phyloP scores from a whole-genome alignment of 2,888 invertebrate species.

The Apomyelois bistriatella region DNA sequence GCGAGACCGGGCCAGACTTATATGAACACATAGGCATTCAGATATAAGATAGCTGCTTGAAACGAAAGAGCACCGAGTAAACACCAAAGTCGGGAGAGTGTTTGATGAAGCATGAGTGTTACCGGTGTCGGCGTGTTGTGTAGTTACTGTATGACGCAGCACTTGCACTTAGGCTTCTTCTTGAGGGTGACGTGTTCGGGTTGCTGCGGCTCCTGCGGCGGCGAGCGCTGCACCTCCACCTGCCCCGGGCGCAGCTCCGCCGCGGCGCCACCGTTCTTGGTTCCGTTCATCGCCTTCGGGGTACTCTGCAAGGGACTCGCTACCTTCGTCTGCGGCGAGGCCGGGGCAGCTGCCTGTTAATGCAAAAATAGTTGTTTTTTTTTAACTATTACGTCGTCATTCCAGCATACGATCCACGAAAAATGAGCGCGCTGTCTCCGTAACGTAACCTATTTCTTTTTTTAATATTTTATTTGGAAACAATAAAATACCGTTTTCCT shows the following conservation, averaged over 20 bases:
- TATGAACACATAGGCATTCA: constrained; percentile 37
- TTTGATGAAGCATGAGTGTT: constrained; percentile 46
- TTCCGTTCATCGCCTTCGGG: constrained; percentile 68
- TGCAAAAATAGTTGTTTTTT: not conserved
- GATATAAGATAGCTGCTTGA: constrained; percentile 22
- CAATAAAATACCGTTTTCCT: no score
- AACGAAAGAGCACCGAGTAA: constrained; percentile 67
- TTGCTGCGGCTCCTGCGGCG: constrained; percentile 88
- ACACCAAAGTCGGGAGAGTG: constrained; percentile 43
- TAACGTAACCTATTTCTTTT: no score
- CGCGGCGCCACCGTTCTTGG: constrained; percentile 67
- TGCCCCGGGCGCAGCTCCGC: constrained; percentile 67
- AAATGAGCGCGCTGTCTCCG: no score
- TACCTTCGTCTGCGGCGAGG: constrained; percentile 63
- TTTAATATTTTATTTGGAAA: no score
- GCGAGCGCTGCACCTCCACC: constrained; percentile 86
- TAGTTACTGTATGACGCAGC: constrained; percentile 93
- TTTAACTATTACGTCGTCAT: no score
- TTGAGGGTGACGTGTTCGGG: constrained; percentile 95
- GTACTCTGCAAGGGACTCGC: constrained; percentile 54
- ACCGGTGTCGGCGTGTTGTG: constrained; percentile 34
- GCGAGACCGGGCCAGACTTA: constrained; percentile 35
- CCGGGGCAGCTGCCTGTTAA: constrained; percentile 53
- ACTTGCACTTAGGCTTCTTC: constrained; percentile 97
- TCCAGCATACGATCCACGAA: no score